Evolutionary conservation across 2,797 vertebrate genomes (phyloP), one percentile per base, ranked within the genome.

Genomic region (Sylvia borin): DNA sequence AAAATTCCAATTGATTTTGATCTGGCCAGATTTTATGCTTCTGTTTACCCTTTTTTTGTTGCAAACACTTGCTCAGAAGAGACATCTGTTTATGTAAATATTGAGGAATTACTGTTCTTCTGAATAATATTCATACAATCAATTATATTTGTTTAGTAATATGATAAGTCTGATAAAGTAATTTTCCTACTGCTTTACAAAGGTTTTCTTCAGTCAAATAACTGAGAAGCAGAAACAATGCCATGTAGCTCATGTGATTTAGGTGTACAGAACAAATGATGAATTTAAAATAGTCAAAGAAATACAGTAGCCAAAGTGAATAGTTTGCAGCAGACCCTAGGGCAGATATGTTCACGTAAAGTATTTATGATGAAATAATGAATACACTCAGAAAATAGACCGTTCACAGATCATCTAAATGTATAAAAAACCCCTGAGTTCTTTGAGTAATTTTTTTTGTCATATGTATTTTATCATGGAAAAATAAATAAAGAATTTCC

Each of bases 291-390:
- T 31, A 72, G 36, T 38, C 15, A 64, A 57, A 67, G 48, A 85
- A 75, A 76, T 73, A 53, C 24, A 83, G 38, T 64, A 77, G 67
- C 21, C 17, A 48, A 74, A 90, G 24, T 47, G 16, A 81, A 55
- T 40, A 83, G 12, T 74, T 88, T 89, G 26, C n/a, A 45, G 34
- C 32, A 54, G 54, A 82, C 45, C 48, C 40, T 62, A 89, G 61
- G 45, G 65, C 53, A 90, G 65, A 60, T 73, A 82, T 17, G 29
- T 64, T 91, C 64, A 57, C 25, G 76, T 87, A 13, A 91, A 89
- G 5, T 61, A 82, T 90, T 92, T 85, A 74, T 85, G 17, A 16
- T 88, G 47, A 94, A 90, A 85, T 80, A 88, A 85, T 77, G 32
- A 90, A 65, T 75, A 50, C 1, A 3, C 19, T 79, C 36, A 60